Percentiles rank a stretch among this genome's conserved stretches.
These are phyloP conservation scores for Cerastis leucographa DNA, from an alignment of 2,888 invertebrate genomes.

Conservation along the genomic window DNA sequence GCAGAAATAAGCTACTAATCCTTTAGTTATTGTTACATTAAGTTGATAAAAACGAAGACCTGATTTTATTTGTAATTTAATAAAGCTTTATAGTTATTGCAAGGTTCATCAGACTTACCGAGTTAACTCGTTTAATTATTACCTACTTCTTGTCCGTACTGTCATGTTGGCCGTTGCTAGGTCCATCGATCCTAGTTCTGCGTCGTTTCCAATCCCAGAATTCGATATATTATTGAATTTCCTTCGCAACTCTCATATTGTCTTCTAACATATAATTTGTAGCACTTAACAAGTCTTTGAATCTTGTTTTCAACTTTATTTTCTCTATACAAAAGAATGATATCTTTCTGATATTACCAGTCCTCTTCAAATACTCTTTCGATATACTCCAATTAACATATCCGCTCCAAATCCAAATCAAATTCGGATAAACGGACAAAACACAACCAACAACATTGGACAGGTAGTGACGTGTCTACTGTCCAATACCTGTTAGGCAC, in stretches of 20 bases:
- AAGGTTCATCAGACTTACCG: background rate
- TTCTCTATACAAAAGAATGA: background rate
- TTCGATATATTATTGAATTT: background rate
- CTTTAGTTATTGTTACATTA: background rate
- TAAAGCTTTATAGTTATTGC: background rate
- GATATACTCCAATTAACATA: conserved; percentile 25
- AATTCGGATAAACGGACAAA: conserved; percentile 40
- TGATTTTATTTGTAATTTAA: background rate
- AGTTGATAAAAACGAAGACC: background rate
- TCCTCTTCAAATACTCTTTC: background rate
- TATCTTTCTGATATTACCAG: background rate
- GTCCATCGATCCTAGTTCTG: background rate
- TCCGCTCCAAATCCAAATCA: conserved; percentile 30
- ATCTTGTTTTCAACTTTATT: background rate
- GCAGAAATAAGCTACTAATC: background rate
- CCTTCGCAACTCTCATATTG: background rate
- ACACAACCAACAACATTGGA: conserved; percentile 35
- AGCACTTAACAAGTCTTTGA: background rate
- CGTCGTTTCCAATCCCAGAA: background rate
- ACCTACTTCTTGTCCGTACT: background rate
- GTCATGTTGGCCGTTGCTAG: background rate
- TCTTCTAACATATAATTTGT: background rate
- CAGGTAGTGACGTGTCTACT: conserved; percentile 69
- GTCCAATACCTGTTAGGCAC: conserved; percentile 62
- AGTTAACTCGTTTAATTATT: background rate